phyloP scores from a whole-genome alignment of 2,797 vertebrate species.

The Sphenodon punctatus region DNA sequence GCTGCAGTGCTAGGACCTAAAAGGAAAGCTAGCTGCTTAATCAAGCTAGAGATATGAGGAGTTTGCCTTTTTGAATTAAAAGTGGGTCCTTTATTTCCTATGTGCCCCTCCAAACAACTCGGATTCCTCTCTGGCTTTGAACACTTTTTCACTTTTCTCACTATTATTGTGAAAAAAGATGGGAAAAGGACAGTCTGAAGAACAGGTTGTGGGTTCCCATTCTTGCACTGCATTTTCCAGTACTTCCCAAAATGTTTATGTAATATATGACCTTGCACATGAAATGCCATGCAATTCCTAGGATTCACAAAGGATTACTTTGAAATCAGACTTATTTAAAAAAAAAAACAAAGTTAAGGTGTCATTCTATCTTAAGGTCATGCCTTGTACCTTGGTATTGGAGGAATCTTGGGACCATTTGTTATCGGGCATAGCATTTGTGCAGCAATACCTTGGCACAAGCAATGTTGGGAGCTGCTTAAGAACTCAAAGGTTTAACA shows the following conservation, averaged over 20 bases:
- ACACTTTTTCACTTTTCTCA: slow-evolving; percentile 58
- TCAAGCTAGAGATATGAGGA: slow-evolving; percentile 76
- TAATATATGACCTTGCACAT: slow-evolving; percentile 44
- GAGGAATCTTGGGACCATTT: background rate
- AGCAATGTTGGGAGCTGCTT: background rate
- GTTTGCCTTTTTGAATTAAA: slow-evolving; percentile 73
- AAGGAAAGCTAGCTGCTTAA: slow-evolving; percentile 58
- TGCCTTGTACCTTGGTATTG: background rate
- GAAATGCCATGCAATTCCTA: slow-evolving; percentile 35
- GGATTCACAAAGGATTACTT: background rate
- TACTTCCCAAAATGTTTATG: slow-evolving; percentile 42
- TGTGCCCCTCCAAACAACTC: slow-evolving; percentile 39
- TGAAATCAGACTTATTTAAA: slow-evolving; percentile 21
- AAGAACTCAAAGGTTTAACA: slow-evolving; percentile 19
- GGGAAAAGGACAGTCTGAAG: slow-evolving; percentile 36
- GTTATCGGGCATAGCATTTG: background rate
- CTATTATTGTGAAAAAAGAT: slow-evolving; percentile 55
- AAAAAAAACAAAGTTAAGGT: slow-evolving; percentile 28
- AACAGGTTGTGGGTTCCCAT: slow-evolving; percentile 57
- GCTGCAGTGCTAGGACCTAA: slow-evolving; percentile 55
- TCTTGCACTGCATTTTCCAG: slow-evolving; percentile 46
- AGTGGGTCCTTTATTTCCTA: slow-evolving; percentile 42
- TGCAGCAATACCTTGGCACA: background rate
- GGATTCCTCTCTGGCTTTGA: slow-evolving; percentile 67
- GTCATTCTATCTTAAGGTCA: background rate